These are phyloP conservation scores for Saxicola maurus DNA, from an alignment of 2,797 vertebrate genomes.

Conservation along the genomic window DNA sequence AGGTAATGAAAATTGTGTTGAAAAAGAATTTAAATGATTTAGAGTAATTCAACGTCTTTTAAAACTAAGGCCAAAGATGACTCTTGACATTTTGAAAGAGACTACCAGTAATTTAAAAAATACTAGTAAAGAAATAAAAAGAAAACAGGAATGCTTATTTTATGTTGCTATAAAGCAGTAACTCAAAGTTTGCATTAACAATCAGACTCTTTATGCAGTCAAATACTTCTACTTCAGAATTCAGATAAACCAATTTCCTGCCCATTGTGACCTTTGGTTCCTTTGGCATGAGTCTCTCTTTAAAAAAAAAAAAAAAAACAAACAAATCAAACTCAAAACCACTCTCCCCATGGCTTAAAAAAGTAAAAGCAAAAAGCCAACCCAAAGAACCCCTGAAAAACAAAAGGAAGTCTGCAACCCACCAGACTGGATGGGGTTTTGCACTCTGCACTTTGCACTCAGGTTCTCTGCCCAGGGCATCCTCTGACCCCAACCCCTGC, in stretches of 20 bases:
- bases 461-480: not conserved
- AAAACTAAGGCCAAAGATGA: not conserved
- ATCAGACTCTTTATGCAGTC: not conserved
- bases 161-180: not conserved
- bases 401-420: not conserved
- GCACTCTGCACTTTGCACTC: too few relatives aligned
- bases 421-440: not conserved
- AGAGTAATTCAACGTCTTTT: not conserved
- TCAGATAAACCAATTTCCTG: not conserved
- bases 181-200: not conserved
- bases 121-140: not conserved
- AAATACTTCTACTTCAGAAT: not conserved
- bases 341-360: not conserved
- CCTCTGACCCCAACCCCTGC: fast-evolving
- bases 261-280: not conserved
- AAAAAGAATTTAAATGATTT: not conserved
- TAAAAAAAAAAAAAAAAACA: not conserved
- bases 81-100: not conserved
- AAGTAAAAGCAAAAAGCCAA: not conserved
- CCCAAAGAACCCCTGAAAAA: not conserved
- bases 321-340: not conserved
- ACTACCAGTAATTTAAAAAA: not conserved
- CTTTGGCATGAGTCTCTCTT: not conserved
- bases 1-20: not conserved
- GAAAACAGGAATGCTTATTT: not conserved